These are phyloP conservation scores for Ameiurus melas DNA, from an alignment of 2,113 vertebrate species.

Conservation along the genomic window DNA sequence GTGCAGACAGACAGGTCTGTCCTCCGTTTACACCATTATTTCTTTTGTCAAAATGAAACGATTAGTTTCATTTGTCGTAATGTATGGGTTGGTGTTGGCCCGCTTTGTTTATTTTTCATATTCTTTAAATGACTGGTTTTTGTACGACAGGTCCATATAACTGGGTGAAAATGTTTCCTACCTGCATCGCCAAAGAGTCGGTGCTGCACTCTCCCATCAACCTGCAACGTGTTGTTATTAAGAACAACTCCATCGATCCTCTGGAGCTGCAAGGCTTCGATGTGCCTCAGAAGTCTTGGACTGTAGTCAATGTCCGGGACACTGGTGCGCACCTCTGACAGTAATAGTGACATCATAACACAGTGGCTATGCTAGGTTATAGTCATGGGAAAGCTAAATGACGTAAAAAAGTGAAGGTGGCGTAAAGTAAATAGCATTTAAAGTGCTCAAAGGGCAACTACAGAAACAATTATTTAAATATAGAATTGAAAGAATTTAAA, in stretches of 20 bases:
- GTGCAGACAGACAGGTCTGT: background rate
- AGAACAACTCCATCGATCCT: background rate
- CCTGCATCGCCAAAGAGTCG: background rate
- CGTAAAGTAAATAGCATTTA: too few species aligned
- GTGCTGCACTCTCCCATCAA: background rate
- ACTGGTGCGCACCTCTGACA: background rate
- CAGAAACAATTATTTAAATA: too few species aligned
- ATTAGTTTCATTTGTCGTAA: background rate
- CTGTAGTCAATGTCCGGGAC: slow-evolving; percentile 15
- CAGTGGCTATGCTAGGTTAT: background rate
- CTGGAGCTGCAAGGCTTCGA: background rate
- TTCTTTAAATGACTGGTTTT: background rate
- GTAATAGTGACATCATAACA: background rate
- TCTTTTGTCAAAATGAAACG: background rate
- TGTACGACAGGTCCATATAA: background rate
- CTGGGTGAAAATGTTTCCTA: background rate
- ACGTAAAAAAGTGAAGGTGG: background rate
- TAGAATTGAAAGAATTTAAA: too few species aligned
- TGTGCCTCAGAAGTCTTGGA: background rate
- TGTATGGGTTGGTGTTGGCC: background rate
- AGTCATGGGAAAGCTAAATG: background rate
- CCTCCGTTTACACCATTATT: background rate
- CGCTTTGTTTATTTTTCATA: background rate
- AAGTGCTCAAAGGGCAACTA: too few species aligned
- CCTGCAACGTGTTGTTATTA: background rate